A percentile compares a stretch with the other conserved stretches of the same genome.
phyloP scores from a whole-genome alignment of 2,113 vertebrate species.

The Engraulis encrasicolus region DNA sequence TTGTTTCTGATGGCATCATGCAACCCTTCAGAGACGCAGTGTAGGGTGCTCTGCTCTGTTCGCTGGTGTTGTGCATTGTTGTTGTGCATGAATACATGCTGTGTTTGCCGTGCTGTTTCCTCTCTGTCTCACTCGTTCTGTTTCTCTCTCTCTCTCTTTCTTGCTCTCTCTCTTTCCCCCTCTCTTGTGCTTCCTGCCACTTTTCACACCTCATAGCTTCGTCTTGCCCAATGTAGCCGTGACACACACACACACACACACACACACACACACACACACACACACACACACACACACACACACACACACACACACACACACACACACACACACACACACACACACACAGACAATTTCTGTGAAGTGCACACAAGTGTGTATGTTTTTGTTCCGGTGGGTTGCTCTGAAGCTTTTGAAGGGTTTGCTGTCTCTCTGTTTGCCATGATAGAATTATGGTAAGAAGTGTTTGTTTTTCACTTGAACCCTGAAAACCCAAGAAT shows the following conservation, averaged over 20 bases:
- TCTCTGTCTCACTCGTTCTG: neutral
- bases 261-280: conserved; percentile 8
- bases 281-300: no score
- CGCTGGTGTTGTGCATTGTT: conserved; percentile 12
- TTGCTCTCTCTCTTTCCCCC: neutral
- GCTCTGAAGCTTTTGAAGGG: neutral
- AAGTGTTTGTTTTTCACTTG: neutral
- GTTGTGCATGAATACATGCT: conserved; percentile 21
- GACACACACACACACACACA: conserved; percentile 9
- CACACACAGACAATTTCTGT: neutral
- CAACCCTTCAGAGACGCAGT: neutral
- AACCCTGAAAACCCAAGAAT: neutral
- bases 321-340: neutral
- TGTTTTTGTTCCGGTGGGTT: neutral
- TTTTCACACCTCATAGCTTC: conserved; percentile 39
- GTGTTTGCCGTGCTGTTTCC: neutral
- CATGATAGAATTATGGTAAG: neutral
- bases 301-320: conserved; percentile 12
- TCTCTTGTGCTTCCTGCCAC: conserved; percentile 36
- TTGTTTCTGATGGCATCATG: conserved; percentile 10
- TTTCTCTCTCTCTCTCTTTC: neutral
- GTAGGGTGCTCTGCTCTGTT: no score
- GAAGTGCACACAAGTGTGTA: neutral
- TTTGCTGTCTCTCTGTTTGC: neutral
- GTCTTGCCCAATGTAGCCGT: neutral